phyloP scores from a whole-genome alignment of 2,888 invertebrate genomes.

The Xylota sylvarum region DNA sequence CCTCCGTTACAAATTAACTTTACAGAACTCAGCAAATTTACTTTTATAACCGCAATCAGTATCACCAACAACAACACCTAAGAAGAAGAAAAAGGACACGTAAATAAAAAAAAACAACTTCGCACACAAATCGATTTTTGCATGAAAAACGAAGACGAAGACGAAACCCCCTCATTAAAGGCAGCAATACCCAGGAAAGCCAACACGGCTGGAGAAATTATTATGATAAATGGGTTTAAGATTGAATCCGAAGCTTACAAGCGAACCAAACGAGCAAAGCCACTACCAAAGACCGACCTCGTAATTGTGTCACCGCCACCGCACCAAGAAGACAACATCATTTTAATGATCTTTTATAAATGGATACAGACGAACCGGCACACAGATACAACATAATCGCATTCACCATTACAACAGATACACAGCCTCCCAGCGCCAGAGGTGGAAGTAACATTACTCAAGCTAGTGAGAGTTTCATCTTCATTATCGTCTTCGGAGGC shows the following conservation, averaged over 20 bases:
- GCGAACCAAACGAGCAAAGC: constrained; percentile 48
- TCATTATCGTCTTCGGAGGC: constrained; percentile 56
- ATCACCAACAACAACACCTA: constrained; percentile 53
- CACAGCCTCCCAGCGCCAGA: constrained; percentile 41
- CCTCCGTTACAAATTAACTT: constrained; percentile 65
- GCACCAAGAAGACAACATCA: constrained; percentile 47
- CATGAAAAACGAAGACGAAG: constrained; percentile 30
- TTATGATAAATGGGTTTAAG: constrained; percentile 76
- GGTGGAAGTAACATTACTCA: constrained; percentile 55
- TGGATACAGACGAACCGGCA: constrained; percentile 69
- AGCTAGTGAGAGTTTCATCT: constrained; percentile 64
- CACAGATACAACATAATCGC: constrained; percentile 68
- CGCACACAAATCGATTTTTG: constrained; percentile 60
- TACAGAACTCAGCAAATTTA: constrained; percentile 67
- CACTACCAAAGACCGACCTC: constrained; percentile 30
- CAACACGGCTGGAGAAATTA: constrained; percentile 44
- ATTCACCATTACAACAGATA: constrained; percentile 59
- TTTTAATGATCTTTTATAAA: constrained; percentile 75
- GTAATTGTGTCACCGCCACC: constrained; percentile 50
- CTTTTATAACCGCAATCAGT: constrained; percentile 52
- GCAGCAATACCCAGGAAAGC: constrained; percentile 5
- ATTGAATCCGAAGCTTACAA: constrained; percentile 66
- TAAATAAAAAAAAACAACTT: neutral
- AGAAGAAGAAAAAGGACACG: constrained; percentile 25
- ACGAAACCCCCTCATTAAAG: constrained; percentile 26